These are phyloP conservation scores for Nymphalis urticae DNA, from an alignment of 2,888 invertebrate genomes.

Conservation along the genomic window DNA sequence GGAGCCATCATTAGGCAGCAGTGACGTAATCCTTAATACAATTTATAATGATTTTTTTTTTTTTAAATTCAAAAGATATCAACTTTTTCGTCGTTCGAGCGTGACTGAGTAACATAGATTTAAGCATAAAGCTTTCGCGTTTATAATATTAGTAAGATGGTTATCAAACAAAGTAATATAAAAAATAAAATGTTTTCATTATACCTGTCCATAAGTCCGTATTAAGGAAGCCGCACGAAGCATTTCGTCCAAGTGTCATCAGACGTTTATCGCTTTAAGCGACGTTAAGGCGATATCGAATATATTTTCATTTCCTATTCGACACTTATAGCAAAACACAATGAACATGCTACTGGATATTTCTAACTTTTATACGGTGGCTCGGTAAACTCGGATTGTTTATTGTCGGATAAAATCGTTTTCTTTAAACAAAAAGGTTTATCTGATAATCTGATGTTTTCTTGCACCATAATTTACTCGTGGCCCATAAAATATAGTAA, in stretches of 20 bases:
- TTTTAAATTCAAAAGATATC: too few species aligned
- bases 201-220: conserved; percentile 68
- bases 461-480: conserved; percentile 59
- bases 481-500: conserved; percentile 56
- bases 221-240: conserved; percentile 73
- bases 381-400: conserved; percentile 56
- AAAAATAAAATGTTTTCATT: conserved; percentile 2
- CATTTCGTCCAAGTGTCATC: conserved; percentile 53
- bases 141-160: too few species aligned
- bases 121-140: too few species aligned
- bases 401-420: conserved; percentile 60
- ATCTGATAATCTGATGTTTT: conserved; percentile 51
- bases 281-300: background rate
- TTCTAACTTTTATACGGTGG: conserved; percentile 57
- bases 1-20: too few species aligned
- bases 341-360: conserved; percentile 44
- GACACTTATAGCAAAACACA: conserved; percentile 14
- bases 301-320: conserved; percentile 7
- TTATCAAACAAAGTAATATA: background rate
- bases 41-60: too few species aligned
- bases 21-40: too few species aligned
- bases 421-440: conserved; percentile 62
- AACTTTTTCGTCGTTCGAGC: too few species aligned
- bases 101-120: too few species aligned
- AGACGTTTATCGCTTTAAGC: conserved; percentile 8